Percentiles rank a stretch among this genome's conserved stretches.
Evolutionary conservation across 2,888 invertebrate species (phyloP).

Genomic region (Drosophila dives): DNA sequence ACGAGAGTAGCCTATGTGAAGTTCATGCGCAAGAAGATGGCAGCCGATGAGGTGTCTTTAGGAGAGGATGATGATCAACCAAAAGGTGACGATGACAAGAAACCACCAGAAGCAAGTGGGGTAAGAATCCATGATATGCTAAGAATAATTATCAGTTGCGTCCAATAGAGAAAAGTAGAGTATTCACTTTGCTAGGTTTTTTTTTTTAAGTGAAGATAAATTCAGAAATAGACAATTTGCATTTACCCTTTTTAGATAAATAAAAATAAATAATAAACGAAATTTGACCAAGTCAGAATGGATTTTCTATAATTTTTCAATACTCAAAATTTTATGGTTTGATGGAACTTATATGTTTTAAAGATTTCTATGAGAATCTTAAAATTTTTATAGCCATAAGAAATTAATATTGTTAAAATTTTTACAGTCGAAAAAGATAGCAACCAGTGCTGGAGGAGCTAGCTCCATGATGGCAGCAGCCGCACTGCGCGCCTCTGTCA

Average conservation of each 20-base stretch:
- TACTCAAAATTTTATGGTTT: not conserved
- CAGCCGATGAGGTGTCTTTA: constrained; percentile 85
- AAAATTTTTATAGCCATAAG: not conserved
- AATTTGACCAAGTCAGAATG: not conserved
- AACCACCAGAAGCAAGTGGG: constrained; percentile 42
- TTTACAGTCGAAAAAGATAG: constrained; percentile 52
- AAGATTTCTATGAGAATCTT: not conserved
- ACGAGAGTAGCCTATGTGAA: constrained; percentile 94
- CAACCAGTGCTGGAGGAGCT: constrained; percentile 14
- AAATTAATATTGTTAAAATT: not conserved
- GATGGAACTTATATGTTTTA: not conserved
- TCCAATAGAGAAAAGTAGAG: not conserved
- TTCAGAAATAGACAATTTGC: no score
- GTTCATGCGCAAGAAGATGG: constrained; percentile 92
- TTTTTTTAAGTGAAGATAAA: not conserved
- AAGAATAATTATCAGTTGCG: not conserved
- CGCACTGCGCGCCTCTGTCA: constrained; percentile 62
- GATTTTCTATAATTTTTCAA: not conserved
- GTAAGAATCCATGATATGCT: constrained; percentile 36
- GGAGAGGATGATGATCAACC: constrained; percentile 39
- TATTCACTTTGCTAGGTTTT: not conserved
- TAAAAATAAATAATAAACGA: no score
- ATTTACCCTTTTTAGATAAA: no score
- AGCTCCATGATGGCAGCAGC: constrained; percentile 59
- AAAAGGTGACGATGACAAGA: constrained; percentile 45